Percentiles rank a stretch among this genome's conserved stretches.
Conservation (phyloP, 2,888 invertebrate genomes). For the Euplagia quadripunctaria region DNA sequence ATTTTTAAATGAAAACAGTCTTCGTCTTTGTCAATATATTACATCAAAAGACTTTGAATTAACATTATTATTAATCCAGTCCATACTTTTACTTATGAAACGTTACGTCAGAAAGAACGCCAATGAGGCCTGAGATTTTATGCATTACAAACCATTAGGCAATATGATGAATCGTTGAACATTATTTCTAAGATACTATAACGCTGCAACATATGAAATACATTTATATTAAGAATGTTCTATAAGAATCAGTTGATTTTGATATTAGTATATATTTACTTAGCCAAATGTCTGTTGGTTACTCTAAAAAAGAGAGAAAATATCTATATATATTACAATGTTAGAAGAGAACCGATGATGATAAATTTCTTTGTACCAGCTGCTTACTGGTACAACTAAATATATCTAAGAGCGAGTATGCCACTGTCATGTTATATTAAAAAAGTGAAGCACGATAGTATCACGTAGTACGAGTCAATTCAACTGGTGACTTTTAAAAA, state of each 20-base stretch:
- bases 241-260: not conserved
- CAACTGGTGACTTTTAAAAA: not conserved
- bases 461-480: not conserved
- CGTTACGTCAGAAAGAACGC: not conserved
- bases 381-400: no score
- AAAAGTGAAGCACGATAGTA: not conserved
- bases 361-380: no score
- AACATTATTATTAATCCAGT: not conserved
- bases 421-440: no score
- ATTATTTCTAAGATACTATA: conserved; percentile 1
- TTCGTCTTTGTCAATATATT: not conserved
- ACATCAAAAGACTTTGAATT: not conserved
- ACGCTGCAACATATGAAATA: not conserved
- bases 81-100: not conserved
- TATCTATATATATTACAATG: not conserved
- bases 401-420: no score
- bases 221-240: not conserved
- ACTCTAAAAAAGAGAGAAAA: not conserved
- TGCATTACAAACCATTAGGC: conserved; percentile 6
- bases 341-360: not conserved
- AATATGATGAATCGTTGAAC: not conserved
- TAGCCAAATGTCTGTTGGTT: not conserved
- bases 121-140: conserved; percentile 2
- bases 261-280: not conserved
- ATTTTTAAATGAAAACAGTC: no score